Evolutionary conservation across 2,888 invertebrate genomes (phyloP).

Genomic region (Xylophagus ater): DNA sequence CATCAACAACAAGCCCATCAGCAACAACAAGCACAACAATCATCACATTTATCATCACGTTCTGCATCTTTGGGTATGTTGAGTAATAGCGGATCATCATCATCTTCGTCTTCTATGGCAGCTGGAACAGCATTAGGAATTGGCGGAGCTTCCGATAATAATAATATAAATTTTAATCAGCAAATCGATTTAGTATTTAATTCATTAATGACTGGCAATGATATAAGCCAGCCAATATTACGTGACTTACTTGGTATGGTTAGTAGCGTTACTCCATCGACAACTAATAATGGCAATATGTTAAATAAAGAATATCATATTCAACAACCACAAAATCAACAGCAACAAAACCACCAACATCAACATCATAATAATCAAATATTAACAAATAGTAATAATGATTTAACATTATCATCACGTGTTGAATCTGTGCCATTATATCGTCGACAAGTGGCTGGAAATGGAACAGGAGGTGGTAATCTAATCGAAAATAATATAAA

Average conservation of each 20-base stretch:
- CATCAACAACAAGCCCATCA: slow-evolving; percentile 17
- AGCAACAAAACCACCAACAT: slow-evolving; percentile 16
- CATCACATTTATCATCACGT: no score
- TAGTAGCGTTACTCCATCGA: slow-evolving; percentile 19
- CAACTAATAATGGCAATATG: slow-evolving; percentile 14
- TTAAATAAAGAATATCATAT: slow-evolving; percentile 9
- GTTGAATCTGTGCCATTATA: slow-evolving; percentile 41
- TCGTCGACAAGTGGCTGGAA: slow-evolving; percentile 34
- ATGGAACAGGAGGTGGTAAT: slow-evolving; percentile 11
- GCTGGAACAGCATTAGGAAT: slow-evolving; percentile 24
- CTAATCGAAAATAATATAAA: slow-evolving; percentile 20
- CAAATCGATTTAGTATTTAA: slow-evolving; percentile 39
- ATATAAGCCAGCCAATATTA: slow-evolving; percentile 36
- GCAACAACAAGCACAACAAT: slow-evolving; percentile 20
- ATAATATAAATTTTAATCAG: slow-evolving; percentile 33
- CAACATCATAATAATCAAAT: slow-evolving; percentile 12
- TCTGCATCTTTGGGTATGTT: no score
- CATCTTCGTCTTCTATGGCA: no score
- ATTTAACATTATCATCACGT: slow-evolving; percentile 16
- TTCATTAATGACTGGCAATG: slow-evolving; percentile 37
- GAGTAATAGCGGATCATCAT: no score
- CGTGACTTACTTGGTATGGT: slow-evolving; percentile 36
- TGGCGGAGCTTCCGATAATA: slow-evolving; percentile 18
- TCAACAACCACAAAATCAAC: slow-evolving; percentile 21
- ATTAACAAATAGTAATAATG: slow-evolving; percentile 1